Conservation (phyloP, 2,888 invertebrate species). For the Hypomecis atomaria region DNA sequence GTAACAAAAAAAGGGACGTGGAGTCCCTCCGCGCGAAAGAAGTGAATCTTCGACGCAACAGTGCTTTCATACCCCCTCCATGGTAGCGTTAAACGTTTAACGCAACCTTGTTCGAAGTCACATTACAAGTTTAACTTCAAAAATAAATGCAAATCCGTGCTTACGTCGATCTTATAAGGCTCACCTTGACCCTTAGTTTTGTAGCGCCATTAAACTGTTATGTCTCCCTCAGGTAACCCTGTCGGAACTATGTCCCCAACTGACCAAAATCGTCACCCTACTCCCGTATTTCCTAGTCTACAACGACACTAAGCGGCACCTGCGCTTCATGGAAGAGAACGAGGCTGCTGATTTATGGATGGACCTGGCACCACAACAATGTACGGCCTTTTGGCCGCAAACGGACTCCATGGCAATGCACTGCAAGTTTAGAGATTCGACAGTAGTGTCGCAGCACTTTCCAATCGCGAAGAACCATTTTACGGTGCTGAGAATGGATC, state of each 20-base stretch:
- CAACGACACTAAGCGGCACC: constrained; percentile 87
- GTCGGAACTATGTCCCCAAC: constrained; percentile 88
- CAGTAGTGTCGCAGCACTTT: constrained; percentile 91
- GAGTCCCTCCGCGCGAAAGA: no score
- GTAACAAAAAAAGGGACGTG: no score
- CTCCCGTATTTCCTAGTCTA: constrained; percentile 91
- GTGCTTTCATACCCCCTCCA: no score
- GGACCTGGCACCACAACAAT: constrained; percentile 88
- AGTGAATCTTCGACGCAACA: no score
- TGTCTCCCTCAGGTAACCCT: constrained; percentile 81
- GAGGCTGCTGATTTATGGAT: constrained; percentile 93
- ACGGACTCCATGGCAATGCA: constrained; percentile 92
- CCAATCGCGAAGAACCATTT: constrained; percentile 88
- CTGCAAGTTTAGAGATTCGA: constrained; percentile 91
- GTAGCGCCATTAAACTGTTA: no score
- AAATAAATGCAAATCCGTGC: no score
- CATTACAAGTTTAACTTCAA: no score
- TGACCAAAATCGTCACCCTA: constrained; percentile 92
- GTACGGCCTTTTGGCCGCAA: constrained; percentile 92
- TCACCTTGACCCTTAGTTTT: no score
- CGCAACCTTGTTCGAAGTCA: no score
- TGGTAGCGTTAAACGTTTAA: no score
- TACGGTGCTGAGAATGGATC: constrained; percentile 92
- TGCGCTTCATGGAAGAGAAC: constrained; percentile 93
- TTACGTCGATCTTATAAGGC: no score